These are phyloP conservation scores for Porphyrio hochstetteri DNA, from an alignment of 2,113 vertebrate genomes.

Conservation along the genomic window DNA sequence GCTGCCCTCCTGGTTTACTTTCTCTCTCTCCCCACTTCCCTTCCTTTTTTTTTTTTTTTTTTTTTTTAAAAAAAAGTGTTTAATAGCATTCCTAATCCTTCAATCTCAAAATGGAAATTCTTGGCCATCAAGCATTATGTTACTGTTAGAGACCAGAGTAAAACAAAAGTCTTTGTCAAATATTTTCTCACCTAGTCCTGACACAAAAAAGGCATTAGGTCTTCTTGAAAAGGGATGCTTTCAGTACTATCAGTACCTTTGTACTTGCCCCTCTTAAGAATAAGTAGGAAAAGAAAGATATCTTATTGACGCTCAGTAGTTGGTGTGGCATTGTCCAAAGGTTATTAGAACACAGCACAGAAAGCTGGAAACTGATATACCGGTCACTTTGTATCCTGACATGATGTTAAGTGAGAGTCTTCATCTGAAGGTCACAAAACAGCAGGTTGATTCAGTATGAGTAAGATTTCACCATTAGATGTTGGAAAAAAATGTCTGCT, in stretches of 20 bases:
- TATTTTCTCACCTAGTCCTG: neutral
- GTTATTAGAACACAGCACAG: neutral
- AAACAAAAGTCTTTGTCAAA: neutral
- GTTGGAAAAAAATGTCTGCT: neutral
- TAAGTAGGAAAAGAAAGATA: neutral
- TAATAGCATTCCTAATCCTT: neutral
- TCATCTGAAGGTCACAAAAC: neutral
- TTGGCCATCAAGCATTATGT: neutral
- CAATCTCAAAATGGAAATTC: neutral
- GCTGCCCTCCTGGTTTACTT: neutral
- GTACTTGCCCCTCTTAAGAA: neutral
- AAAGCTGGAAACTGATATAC: accelerated
- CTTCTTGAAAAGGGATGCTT: neutral
- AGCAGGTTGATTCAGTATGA: neutral
- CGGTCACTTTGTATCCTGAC: neutral
- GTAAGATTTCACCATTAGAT: neutral
- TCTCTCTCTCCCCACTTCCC: neutral
- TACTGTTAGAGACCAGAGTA: neutral
- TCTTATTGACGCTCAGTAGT: neutral
- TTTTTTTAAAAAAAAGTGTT: neutral
- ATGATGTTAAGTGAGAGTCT: neutral
- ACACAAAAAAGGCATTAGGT: neutral
- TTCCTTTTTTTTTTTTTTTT: too few relatives aligned
- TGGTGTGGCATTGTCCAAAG: neutral
- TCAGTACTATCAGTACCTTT: neutral